Evolutionary conservation across 2,888 invertebrate species (phyloP).

Genomic region (Eupeodes luniger): DNA sequence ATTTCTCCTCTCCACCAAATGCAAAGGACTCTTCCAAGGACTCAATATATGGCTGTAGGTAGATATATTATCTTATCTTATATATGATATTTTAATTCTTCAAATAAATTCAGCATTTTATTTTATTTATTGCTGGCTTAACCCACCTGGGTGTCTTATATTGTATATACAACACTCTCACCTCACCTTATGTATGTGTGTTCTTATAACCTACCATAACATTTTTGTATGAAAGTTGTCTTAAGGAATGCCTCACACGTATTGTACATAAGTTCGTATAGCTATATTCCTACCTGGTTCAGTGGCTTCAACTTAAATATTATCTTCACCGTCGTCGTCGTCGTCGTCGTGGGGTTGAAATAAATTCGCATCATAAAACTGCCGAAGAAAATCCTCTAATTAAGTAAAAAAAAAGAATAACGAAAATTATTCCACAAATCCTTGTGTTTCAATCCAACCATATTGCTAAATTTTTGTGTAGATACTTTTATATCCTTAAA

Average conservation of each 20-base stretch:
- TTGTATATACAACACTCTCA: too few species aligned
- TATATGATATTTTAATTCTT: constrained; percentile 36
- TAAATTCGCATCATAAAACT: constrained; percentile 33
- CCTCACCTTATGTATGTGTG: background rate
- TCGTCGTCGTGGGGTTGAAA: constrained; percentile 15
- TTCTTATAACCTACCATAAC: background rate
- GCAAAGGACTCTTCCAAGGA: too few species aligned
- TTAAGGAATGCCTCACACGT: constrained; percentile 26
- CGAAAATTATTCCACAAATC: constrained; percentile 15
- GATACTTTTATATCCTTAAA: background rate
- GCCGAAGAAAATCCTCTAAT: constrained; percentile 46
- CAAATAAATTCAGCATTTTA: constrained; percentile 31
- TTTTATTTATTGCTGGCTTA: constrained; percentile 48
- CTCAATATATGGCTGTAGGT: too few species aligned
- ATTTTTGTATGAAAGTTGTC: constrained; percentile 11
- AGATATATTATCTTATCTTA: constrained; percentile 2
- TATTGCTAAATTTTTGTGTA: constrained; percentile 14
- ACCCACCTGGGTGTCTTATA: constrained; percentile 31
- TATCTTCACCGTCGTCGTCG: constrained; percentile 3
- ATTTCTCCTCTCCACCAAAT: too few species aligned
- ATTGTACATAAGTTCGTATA: background rate
- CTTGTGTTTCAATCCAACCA: constrained; percentile 26
- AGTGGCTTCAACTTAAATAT: constrained; percentile 29
- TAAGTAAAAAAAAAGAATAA: constrained; percentile 23
- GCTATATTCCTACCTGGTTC: constrained; percentile 5